A percentile compares a stretch with the other conserved stretches of the same genome.
Evolutionary conservation across 1,140 invertebrate genomes (phyloP).

Genomic region (Euglossa dilemma): DNA sequence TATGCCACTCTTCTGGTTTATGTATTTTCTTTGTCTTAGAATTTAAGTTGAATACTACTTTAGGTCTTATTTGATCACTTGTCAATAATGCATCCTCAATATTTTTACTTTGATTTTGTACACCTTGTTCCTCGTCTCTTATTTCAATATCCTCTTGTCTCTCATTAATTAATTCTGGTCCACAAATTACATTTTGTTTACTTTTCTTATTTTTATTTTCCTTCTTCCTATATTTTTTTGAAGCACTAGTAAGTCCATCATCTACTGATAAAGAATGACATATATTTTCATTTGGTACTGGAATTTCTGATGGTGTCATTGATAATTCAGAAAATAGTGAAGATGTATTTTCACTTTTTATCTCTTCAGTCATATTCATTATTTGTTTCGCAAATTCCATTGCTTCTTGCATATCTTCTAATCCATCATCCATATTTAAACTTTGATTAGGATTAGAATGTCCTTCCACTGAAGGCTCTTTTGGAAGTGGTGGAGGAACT

Average conservation of each 20-base stretch:
- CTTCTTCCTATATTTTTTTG: slow-evolving; percentile 25
- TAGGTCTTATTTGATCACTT: slow-evolving; percentile 63
- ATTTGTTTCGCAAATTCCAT: slow-evolving; percentile 78
- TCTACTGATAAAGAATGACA: background rate
- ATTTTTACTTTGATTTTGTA: slow-evolving; percentile 20
- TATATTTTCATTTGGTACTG: background rate
- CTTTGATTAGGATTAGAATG: slow-evolving; percentile 2
- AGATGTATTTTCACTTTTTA: background rate
- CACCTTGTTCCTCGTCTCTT: background rate
- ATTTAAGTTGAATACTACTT: slow-evolving; percentile 75
- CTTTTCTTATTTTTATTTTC: slow-evolving; percentile 27
- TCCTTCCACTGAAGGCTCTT: background rate
- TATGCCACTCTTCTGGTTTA: slow-evolving; percentile 67
- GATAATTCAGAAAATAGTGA: background rate
- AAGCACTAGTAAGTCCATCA: background rate
- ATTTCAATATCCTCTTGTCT: background rate
- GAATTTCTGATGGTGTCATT: slow-evolving; percentile 14
- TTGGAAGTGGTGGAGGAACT: slow-evolving; percentile 37
- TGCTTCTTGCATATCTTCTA: slow-evolving; percentile 78
- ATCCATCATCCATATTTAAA: slow-evolving; percentile 68
- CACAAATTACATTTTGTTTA: slow-evolving; percentile 2
- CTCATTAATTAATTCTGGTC: background rate
- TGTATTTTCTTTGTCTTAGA: slow-evolving; percentile 70
- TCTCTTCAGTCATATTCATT: slow-evolving; percentile 71
- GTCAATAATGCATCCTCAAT: background rate